Evolutionary conservation across 2,797 vertebrate genomes (phyloP), one percentile per base, ranked within the genome.

Genomic region (Amazona ochrocephala): DNA sequence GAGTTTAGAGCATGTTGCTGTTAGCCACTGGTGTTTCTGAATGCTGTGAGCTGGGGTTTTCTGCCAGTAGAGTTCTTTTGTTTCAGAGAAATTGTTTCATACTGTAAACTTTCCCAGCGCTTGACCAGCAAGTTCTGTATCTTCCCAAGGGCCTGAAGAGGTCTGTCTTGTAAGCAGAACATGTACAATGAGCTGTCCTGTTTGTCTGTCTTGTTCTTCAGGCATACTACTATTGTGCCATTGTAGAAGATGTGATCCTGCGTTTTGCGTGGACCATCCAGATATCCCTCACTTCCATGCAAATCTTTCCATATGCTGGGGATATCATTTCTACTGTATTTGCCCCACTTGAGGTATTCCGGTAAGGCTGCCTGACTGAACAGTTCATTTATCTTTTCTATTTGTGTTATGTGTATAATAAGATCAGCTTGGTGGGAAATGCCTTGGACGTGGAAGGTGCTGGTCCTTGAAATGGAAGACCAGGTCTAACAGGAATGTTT

Each of bases 161-260:
- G 32, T 93, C 58, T 87, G 30, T 39, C n/a, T 13, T 51, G 44
- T 71, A 9, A 86, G 42, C 83, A 62, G 84, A 73, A n/a, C 5
- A 2, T 8, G 22, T 54, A 51, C 7, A 7, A 3, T 90, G 74
- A 91, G 30, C 48, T 47, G 39, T 56, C 54, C 56, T 51, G 30
- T 78, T 84, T 84, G 92, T n/a, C 61, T 89, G n/a, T 94, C 44
- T 93, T 54, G 22, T 92, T 89, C 84, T 76, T 47, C 95, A 99
- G 99, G 99, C 99, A 11, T 99, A 99, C 96, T 99, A 99, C 97
- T 99, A 99, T 94, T 99, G 99, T 97, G 99, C 99, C 97, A 99
- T 99, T 93, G 97, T 99, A 80, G 99, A 99, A 92, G 99, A 99
- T 5, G 98, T 99, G 87, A 98, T 99, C 90, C 86, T 99, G 91